Conservation (phyloP, 2,888 invertebrate species). For the Anthrax anthrax region DNA sequence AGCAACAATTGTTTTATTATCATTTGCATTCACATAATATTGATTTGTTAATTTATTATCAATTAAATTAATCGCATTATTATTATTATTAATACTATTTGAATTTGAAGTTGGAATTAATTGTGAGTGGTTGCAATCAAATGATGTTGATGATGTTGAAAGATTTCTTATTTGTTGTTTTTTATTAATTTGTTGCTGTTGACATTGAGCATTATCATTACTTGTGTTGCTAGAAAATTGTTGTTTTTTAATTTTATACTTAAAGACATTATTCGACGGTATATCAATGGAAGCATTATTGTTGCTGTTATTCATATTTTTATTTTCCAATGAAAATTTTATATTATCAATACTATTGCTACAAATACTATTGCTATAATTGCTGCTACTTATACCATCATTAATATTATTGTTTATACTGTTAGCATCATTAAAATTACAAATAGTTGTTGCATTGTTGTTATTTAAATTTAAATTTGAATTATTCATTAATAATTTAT, state of each 20-base stretch:
- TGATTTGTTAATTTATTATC: slow-evolving; percentile 29
- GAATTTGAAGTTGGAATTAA: slow-evolving; percentile 15
- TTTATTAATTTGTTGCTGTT: not conserved
- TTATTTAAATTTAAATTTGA: not conserved
- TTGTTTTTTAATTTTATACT: slow-evolving; percentile 17
- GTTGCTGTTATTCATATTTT: not conserved
- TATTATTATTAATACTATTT: slow-evolving; percentile 35
- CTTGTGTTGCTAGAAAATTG: slow-evolving; percentile 21
- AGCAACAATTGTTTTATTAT: slow-evolving; percentile 6
- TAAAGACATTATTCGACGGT: slow-evolving; percentile 1
- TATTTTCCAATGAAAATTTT: not conserved
- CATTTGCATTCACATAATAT: slow-evolving; percentile 16
- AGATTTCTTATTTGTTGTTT: not conserved
- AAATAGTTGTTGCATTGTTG: not conserved
- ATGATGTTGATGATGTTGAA: not conserved
- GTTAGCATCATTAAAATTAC: too few species aligned
- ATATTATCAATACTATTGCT: not conserved
- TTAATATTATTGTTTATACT: not conserved
- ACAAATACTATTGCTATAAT: too few species aligned
- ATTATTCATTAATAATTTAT: not conserved
- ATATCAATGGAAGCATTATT: not conserved
- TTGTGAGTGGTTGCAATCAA: slow-evolving; percentile 19
- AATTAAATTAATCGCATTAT: slow-evolving; percentile 26
- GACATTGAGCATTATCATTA: slow-evolving; percentile 2
- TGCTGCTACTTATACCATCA: not conserved